Conservation (phyloP, 2,888 invertebrate genomes). For the Drosophila maculinotata region DNA sequence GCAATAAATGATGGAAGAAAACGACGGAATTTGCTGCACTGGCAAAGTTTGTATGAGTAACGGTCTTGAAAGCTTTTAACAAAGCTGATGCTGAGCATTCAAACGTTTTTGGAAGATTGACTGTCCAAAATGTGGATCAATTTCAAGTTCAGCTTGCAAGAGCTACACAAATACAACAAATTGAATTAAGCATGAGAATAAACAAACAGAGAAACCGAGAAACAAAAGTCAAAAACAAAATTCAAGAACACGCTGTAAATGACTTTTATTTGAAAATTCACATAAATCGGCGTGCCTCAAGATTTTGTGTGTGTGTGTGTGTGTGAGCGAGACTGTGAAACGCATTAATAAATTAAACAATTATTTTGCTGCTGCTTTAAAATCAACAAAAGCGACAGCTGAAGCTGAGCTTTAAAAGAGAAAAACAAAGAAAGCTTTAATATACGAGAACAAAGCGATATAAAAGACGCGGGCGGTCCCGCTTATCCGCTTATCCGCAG, state of each 20-base stretch:
- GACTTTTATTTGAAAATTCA: conserved; percentile 39
- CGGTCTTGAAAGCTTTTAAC: neutral
- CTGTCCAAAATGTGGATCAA: conserved; percentile 4
- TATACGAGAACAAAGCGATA: conserved; percentile 65
- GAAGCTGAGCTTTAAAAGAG: conserved; percentile 66
- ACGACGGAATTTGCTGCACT: conserved; percentile 28
- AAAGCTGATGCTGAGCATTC: conserved; percentile 11
- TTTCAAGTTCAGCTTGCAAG: conserved; percentile 33
- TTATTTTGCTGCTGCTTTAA: conserved; percentile 47
- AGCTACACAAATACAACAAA: conserved; percentile 26
- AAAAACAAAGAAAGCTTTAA: conserved; percentile 73
- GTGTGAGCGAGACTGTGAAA: conserved; percentile 23
- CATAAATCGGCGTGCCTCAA: conserved; percentile 52
- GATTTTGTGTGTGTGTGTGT: neutral
- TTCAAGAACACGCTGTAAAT: conserved; percentile 30
- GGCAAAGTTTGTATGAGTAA: neutral
- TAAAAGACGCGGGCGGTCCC: conserved; percentile 64
- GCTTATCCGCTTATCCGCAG: conserved; percentile 19
- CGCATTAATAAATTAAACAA: conserved; percentile 63
- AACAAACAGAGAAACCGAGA: conserved; percentile 15
- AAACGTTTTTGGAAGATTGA: conserved; percentile 7
- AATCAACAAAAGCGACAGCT: conserved; percentile 62
- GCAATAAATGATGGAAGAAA: conserved; percentile 25
- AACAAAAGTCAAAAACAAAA: conserved; percentile 23
- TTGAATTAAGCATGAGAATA: conserved; percentile 21